Evolutionary conservation across 2,113 vertebrate species (phyloP).

Genomic region (Pachyramphus minor): DNA sequence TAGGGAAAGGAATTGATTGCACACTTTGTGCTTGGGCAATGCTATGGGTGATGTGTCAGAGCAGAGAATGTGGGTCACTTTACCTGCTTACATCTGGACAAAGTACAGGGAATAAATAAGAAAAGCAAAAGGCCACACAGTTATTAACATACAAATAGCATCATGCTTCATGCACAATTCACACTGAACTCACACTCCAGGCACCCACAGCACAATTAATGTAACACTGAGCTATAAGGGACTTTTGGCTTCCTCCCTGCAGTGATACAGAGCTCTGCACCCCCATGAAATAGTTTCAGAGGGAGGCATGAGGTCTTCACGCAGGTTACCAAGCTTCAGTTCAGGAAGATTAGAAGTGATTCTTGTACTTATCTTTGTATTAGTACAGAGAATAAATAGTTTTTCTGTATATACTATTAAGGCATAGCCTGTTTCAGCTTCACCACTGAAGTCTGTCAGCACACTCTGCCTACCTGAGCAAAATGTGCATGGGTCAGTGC

Average conservation of each 20-base stretch:
- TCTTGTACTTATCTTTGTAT: background rate
- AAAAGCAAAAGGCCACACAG: background rate
- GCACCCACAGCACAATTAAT: background rate
- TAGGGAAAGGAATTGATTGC: background rate
- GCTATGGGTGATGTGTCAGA: background rate
- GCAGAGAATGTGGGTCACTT: background rate
- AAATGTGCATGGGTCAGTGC: background rate
- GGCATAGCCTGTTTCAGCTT: background rate
- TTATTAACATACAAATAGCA: background rate
- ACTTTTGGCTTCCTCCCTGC: background rate
- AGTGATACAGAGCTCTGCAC: background rate
- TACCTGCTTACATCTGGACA: background rate
- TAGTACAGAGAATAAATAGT: background rate
- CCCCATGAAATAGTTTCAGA: background rate
- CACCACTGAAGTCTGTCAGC: background rate
- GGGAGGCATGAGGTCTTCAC: background rate
- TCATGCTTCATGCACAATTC: background rate
- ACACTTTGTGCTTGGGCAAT: background rate
- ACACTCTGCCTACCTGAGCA: rapidly evolving
- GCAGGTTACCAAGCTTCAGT: background rate
- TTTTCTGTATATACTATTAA: background rate
- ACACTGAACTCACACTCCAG: background rate
- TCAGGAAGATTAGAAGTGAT: background rate
- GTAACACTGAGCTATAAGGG: background rate
- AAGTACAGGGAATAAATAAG: background rate